A percentile compares a stretch with the other conserved stretches of the same genome.
phyloP scores from a whole-genome alignment of 1,140 invertebrate genomes.

The Papilio xuthus region DNA sequence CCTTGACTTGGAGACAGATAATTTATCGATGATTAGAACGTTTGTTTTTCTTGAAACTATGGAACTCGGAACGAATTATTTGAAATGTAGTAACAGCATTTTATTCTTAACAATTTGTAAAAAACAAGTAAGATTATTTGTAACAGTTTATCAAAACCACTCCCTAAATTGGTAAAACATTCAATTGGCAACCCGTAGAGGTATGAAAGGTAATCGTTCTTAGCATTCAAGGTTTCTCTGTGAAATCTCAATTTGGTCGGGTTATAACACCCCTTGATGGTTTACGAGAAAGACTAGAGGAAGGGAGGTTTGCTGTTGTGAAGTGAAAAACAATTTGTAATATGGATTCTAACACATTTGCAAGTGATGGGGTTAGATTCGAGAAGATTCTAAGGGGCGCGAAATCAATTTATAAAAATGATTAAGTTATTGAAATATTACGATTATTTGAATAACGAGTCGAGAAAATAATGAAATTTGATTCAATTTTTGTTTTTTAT shows the following conservation, averaged over 20 bases:
- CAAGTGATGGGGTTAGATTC: conserved; percentile 41
- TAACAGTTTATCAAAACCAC: conserved; percentile 35
- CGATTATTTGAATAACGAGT: neutral
- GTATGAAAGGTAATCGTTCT: conserved; percentile 53
- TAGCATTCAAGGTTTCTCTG: conserved; percentile 36
- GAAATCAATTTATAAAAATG: conserved; percentile 19
- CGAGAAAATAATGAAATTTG: too few relatives aligned
- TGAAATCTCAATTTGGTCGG: conserved; percentile 43
- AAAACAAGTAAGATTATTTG: neutral
- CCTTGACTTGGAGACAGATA: too few relatives aligned
- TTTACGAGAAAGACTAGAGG: conserved; percentile 44
- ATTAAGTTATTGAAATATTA: conserved; percentile 1
- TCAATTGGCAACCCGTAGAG: conserved; percentile 52
- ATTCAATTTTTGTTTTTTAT: too few relatives aligned
- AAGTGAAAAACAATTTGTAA: conserved; percentile 53
- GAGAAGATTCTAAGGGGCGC: conserved; percentile 42
- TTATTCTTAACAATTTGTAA: neutral
- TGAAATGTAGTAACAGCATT: neutral
- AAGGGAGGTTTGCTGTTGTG: conserved; percentile 49
- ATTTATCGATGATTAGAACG: neutral
- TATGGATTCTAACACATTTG: conserved; percentile 38
- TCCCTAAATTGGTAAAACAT: conserved; percentile 50
- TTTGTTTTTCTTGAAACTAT: neutral
- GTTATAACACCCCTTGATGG: conserved; percentile 48
- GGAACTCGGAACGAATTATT: neutral